Conservation (phyloP, 2,888 invertebrate species). For the Tanytarsus gracilentus region DNA sequence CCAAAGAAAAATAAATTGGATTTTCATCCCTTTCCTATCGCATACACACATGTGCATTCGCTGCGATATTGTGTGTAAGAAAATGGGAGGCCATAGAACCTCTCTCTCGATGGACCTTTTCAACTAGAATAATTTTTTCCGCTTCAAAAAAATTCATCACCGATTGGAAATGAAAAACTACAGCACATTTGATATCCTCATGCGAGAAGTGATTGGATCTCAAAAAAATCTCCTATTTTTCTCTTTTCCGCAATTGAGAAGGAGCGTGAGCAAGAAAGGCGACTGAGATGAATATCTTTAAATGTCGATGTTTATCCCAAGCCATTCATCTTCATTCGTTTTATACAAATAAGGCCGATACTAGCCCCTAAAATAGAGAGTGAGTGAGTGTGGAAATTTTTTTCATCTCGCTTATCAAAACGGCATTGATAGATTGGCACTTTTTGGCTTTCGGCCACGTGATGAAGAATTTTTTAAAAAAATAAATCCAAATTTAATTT, state of each 20-base stretch:
- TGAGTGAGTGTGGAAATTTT: no score
- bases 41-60: no score
- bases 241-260: not conserved
- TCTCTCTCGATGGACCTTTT: conserved; percentile 12
- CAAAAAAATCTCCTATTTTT: not conserved
- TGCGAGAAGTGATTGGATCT: conserved; percentile 8
- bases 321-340: conserved; percentile 29
- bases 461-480: no score
- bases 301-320: conserved; percentile 28
- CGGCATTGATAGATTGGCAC: no score
- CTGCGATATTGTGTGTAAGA: no score
- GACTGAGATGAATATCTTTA: conserved; percentile 27
- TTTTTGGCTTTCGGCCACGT: no score
- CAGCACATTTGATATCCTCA: conserved; percentile 5
- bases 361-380: no score
- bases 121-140: conserved; percentile 10
- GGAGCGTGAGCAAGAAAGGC: not conserved
- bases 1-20: conserved; percentile 27
- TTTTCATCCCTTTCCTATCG: conserved; percentile 24
- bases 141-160: conserved; percentile 9
- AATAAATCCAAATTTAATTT: no score
- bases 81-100: no score
- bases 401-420: no score
- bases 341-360: conserved; percentile 18
- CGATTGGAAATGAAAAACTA: conserved; percentile 14